These are phyloP conservation scores for Sternotherus odoratus DNA, from an alignment of 2,797 vertebrate genomes.

Conservation along the genomic window DNA sequence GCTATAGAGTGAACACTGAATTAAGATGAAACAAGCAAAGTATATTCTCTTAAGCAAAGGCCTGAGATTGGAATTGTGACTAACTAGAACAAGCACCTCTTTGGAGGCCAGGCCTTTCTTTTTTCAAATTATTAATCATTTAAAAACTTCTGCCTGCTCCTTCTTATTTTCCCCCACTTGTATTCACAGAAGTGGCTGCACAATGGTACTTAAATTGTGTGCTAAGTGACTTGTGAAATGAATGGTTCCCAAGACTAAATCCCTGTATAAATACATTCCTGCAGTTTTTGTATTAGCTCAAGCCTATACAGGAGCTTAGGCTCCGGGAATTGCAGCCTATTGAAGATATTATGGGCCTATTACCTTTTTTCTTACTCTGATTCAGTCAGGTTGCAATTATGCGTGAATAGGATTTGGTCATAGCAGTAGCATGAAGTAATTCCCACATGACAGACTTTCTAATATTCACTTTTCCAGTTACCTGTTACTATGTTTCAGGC, in stretches of 20 bases:
- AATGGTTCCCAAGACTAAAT: neutral
- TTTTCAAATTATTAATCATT: neutral
- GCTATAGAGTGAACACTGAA: neutral
- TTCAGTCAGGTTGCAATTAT: neutral
- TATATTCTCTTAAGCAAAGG: neutral
- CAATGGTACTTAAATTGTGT: neutral
- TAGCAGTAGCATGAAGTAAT: fast-evolving
- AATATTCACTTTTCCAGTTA: neutral
- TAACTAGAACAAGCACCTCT: neutral
- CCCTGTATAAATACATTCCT: neutral
- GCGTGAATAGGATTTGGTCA: neutral
- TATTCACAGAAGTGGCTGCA: neutral
- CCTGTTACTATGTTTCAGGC: neutral
- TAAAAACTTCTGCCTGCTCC: neutral
- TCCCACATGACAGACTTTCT: neutral
- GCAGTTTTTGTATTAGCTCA: neutral
- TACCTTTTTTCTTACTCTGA: neutral
- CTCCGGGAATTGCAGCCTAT: neutral
- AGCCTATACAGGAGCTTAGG: neutral
- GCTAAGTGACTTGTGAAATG: neutral
- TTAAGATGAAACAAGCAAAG: conserved; percentile 14
- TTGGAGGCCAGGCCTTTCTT: neutral
- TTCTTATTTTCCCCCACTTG: neutral
- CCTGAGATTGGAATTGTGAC: conserved; percentile 5
- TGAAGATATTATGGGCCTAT: neutral